Base-by-base conservation (phyloP, 2,888 invertebrate species). In the Hyalella azteca region DNA sequence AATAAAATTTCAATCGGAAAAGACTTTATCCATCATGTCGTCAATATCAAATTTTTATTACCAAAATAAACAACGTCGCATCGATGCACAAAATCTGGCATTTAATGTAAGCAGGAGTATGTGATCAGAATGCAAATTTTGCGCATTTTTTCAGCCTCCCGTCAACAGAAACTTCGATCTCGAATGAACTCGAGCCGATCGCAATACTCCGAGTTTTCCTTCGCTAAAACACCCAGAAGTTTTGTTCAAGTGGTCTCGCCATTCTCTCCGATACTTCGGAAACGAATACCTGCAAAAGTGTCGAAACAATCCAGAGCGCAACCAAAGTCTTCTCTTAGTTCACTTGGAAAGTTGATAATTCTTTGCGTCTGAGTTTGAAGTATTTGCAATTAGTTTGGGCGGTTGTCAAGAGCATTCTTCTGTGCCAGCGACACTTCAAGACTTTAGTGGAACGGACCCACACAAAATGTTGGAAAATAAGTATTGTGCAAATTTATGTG, bases 211-310 rank as follows among this genome's bases (percentile, higher is more conserved):
- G 15, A 36, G 15, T 66, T 66, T 66, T 66, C 36, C 66, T 15
- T 32, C 36, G 66, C 9, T 36, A 36, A 36, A 66, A 66, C 36
- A 32, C 36, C 66, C n/a, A 15, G 39, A 66, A 39, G 36, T 66
- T 66, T 66, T 36, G 66, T 29, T 66, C 66, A 66, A 66, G 66
- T 66, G 39, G 66, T 29, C 66, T 32, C 66, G 32, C 36, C 66
- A 36, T 66, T 22, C 39, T 66, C 36, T n/a, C 36, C 26, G 66
- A 66, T 66, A 66, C 15, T 66, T 66, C 66, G 22, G 19, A 59
- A 66, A 66, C 36, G 66, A 66, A 66, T 66, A 66, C 66, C 66
- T 36, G 66, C 66, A 66, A 66, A 66, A 66, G 66, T 66, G 66
- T 66, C 66, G 36, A 66, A 66, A 66, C 66, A 66, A 66, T 66